Base-by-base conservation (phyloP, 2,888 invertebrate genomes). In the Eumerus sabulonum region DNA sequence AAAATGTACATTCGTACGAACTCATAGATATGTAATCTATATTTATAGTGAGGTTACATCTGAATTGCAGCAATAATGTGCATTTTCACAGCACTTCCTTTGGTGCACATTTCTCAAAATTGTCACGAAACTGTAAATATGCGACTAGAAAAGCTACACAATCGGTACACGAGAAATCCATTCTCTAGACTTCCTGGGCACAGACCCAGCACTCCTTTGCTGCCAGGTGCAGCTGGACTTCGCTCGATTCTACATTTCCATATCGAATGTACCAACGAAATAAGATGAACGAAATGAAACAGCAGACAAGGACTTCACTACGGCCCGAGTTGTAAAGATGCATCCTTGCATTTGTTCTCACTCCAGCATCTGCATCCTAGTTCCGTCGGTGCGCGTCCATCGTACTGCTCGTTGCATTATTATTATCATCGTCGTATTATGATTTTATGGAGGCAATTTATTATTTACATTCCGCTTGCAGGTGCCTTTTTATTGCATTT, bases 401-500 rank as follows among this genome's bases (percentile, higher is more conserved):
- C 38, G 59, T 66, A 53, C 60, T 71, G 59, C 40, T 16, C 64
- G 59, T 50, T 64, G 76, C 76, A 70, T 76, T 76, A 76, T 71
- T 76, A 71, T 76, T 71, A 76, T 76, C 76, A 54, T 60, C 50
- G 54, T 66, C 71, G 71, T 76, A 71, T 76, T 76, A 71, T 76
- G 76, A 76, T 76, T 71, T 71, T 76, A 76, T 66, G 76, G 71
- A 48, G 38, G 76, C 76, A 71, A 76, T 76, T 76, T 76, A 76
- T 76, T 71, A 76, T 71, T 71, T 76, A 66, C 76, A 76, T 76
- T 76, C 71, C 71, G 76, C 76, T 76, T 76, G 71, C 71, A 76
- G 76, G 76, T 76, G 71, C 50, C 76, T 76, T 76, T 76, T 76
- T 76, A 76, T 76, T 76, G 71, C 66, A 76, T 76, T 71, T 76